Percentiles rank a stretch among this genome's conserved stretches.
These are phyloP conservation scores for Trichopria drosophilae DNA, from an alignment of 2,888 invertebrate genomes.

Conservation along the genomic window DNA sequence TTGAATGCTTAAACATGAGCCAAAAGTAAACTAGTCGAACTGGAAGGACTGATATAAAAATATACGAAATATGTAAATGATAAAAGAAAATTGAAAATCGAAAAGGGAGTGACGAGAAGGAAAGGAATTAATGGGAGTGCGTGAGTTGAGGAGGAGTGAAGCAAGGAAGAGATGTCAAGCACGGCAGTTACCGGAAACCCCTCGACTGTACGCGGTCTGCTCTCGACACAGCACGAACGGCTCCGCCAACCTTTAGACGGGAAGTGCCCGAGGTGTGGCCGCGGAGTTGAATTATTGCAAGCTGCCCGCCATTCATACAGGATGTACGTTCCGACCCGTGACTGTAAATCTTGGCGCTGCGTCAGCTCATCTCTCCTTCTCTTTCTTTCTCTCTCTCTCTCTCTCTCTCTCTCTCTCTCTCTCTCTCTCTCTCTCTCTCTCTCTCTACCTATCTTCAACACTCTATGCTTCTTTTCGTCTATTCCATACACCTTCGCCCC, in stretches of 20 bases:
- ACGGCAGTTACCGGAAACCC: constrained; percentile 52
- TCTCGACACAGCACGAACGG: constrained; percentile 38
- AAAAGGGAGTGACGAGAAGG: constrained; percentile 26
- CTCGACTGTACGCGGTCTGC: constrained; percentile 39
- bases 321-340: constrained; percentile 51
- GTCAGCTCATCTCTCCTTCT: constrained; percentile 43
- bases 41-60: no score
- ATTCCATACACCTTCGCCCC: constrained; percentile 38
- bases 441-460: constrained; percentile 9
- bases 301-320: constrained; percentile 56
- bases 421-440: constrained; percentile 13
- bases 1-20: no score
- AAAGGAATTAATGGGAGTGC: constrained; percentile 22
- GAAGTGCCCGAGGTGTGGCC: constrained; percentile 56
- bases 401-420: constrained; percentile 4
- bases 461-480: constrained; percentile 16
- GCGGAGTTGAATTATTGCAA: constrained; percentile 57
- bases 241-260: constrained; percentile 50
- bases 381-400: constrained; percentile 10
- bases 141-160: constrained; percentile 14
- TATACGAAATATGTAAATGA: no score
- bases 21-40: no score
- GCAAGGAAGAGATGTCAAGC: constrained; percentile 43
- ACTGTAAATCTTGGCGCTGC: constrained; percentile 53
- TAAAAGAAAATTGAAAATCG: no score